These are phyloP conservation scores for Steromphala cineraria DNA, from an alignment of 2,888 invertebrate species.

Conservation along the genomic window DNA sequence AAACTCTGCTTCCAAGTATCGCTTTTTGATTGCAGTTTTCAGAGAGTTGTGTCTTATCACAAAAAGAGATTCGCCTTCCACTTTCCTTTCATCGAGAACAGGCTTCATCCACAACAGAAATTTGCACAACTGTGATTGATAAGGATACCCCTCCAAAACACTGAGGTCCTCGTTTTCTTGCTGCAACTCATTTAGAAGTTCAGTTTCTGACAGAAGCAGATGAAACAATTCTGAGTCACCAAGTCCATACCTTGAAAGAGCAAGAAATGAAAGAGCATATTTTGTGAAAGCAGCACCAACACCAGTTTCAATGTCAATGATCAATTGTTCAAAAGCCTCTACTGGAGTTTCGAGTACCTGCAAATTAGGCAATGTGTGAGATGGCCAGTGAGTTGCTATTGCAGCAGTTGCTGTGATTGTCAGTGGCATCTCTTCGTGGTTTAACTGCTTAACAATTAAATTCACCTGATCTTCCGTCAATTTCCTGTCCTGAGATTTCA, in stretches of 20 bases:
- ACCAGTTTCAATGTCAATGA: conserved; percentile 30
- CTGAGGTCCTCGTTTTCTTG: conserved; percentile 36
- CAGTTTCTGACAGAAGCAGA: conserved; percentile 33
- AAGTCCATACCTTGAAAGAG: conserved; percentile 33
- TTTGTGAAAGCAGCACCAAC: conserved; percentile 34
- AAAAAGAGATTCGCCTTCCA: conserved; percentile 41
- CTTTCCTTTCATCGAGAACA: conserved; percentile 33
- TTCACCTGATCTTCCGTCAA: conserved; percentile 34
- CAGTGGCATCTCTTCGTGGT: conserved; percentile 26
- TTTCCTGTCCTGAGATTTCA: conserved; percentile 17
- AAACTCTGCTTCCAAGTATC: conserved; percentile 34
- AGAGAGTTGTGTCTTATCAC: conserved; percentile 24
- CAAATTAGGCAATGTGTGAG: conserved; percentile 31
- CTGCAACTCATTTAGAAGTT: conserved; percentile 35
- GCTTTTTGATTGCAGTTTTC: conserved; percentile 21
- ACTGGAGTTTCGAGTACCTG: conserved; percentile 22
- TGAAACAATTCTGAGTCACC: conserved; percentile 40
- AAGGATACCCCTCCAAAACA: conserved; percentile 40
- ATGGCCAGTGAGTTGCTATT: conserved; percentile 36
- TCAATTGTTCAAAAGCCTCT: conserved; percentile 27
- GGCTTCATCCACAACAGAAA: conserved; percentile 28
- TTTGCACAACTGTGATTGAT: conserved; percentile 37
- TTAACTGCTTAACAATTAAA: conserved; percentile 23
- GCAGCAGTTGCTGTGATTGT: conserved; percentile 25
- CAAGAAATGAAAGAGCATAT: conserved; percentile 37